Percentiles rank a stretch among this genome's conserved stretches.
These are phyloP conservation scores for Thereva unica DNA, from an alignment of 2,888 invertebrate species.

Conservation along the genomic window DNA sequence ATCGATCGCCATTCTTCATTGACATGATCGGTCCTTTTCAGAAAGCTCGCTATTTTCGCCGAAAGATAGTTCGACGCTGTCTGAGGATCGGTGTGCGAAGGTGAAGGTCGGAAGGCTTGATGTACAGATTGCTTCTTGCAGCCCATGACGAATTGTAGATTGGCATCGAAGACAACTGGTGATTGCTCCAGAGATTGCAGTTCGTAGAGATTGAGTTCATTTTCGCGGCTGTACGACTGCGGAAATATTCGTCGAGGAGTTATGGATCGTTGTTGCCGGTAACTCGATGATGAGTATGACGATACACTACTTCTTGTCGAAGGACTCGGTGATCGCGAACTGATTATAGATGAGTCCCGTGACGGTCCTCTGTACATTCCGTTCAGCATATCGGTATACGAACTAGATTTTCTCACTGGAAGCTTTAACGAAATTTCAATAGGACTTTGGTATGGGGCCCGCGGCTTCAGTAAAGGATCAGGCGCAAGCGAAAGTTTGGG, in stretches of 20 bases:
- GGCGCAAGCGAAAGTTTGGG: conserved; percentile 20
- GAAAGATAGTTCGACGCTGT: conserved; percentile 78
- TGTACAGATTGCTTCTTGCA: conserved; percentile 71
- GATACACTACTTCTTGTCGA: conserved; percentile 46
- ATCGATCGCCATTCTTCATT: conserved; percentile 83
- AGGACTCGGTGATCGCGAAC: conserved; percentile 66
- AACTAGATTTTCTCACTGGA: conserved; percentile 40
- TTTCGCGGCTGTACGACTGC: conserved; percentile 61
- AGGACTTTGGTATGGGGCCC: conserved; percentile 44
- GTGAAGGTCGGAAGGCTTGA: conserved; percentile 71
- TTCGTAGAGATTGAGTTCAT: conserved; percentile 63
- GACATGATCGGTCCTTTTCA: conserved; percentile 82
- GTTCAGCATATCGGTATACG: conserved; percentile 32
- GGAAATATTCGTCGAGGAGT: conserved; percentile 71
- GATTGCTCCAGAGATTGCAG: conserved; percentile 70
- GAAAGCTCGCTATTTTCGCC: conserved; percentile 77
- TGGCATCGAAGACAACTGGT: conserved; percentile 81
- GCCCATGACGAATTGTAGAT: conserved; percentile 77
- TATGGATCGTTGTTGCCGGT: conserved; percentile 47
- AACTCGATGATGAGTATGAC: conserved; percentile 37
- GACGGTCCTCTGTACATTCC: conserved; percentile 38
- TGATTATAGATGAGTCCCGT: conserved; percentile 50
- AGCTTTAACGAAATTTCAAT: conserved; percentile 49
- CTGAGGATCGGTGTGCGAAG: conserved; percentile 75
- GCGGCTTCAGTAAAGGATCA: not conserved